Base-by-base conservation (phyloP, 2,113 vertebrate genomes). In the Nerophis ophidion region DNA sequence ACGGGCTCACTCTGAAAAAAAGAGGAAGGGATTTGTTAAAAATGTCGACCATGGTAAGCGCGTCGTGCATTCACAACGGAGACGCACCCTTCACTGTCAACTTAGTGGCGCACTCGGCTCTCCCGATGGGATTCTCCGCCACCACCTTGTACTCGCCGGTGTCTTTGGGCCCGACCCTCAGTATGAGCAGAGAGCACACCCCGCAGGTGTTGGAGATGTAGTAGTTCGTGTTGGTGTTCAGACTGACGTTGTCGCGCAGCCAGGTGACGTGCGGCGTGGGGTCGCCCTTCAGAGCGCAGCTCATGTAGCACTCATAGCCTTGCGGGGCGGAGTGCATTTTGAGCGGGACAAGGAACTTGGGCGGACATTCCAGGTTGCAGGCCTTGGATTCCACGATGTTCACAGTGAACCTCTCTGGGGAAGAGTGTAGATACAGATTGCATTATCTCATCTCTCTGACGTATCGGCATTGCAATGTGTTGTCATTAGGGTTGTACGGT, bases 291-390 rank as follows among this genome's bases (percentile, higher is more conserved):
- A 97, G 77, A 0, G 96, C 94, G 1, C 96, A 98, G 80, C 83
- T 98, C 94, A 98, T 97, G 65, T 68, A 90, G 57, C 95, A 96
- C 57, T 95, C 92, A 0, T 91, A 94, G 10, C 95, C 94, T 0
- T 79, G 71, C 0, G 91, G 92, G 68, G 94, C 91, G 11, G 90
- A 81, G n/a, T 96, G 95, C 7, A 85, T 53, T 80, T 93, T 94
- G 42, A 98, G 66, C 0, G 88, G 86, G 12, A 93, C 91, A 0
- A 93, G 77, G 71, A 98, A 92, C 46, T 87, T 86, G 0, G 95
- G 94, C 60, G 90, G 87, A 70, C 81, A 89, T 56, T 82, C 83
- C 3, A 90, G 84, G 57, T 92, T 66, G 0, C 90, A 91, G 10
- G 65, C 19, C 64, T 84, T 92, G 60, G 86, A 74, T 6, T 74